Percentiles rank a stretch among this genome's conserved stretches.
Conservation (phyloP, 2,888 invertebrate genomes). For the Xanthorhoe spadicearia region DNA sequence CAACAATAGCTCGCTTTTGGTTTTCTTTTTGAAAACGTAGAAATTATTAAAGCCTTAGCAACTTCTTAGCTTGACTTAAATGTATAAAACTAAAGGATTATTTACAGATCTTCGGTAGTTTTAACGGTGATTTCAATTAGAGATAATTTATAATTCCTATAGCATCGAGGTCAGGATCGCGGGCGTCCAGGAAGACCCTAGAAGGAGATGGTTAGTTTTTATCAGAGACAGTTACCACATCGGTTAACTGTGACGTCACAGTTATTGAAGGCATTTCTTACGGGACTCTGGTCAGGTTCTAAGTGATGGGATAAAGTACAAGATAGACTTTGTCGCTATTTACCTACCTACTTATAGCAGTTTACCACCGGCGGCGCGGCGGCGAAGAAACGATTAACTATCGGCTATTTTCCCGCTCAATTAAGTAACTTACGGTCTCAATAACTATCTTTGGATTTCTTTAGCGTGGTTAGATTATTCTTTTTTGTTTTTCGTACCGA, state of each 20-base stretch:
- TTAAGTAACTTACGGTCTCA: no score
- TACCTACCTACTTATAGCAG: not conserved
- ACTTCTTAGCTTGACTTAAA: not conserved
- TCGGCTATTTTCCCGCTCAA: no score
- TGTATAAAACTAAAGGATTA: not conserved
- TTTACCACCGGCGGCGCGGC: no score
- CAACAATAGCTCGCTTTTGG: no score
- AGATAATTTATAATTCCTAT: constrained; percentile 8
- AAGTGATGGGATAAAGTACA: not conserved
- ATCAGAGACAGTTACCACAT: constrained; percentile 45
- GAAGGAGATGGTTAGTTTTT: constrained; percentile 47
- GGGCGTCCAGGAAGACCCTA: constrained; percentile 44
- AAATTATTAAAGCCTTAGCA: no score
- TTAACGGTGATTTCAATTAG: constrained; percentile 26
- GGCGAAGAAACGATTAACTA: no score
- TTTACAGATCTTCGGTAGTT: not conserved
- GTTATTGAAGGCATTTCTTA: constrained; percentile 30
- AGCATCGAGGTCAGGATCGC: constrained; percentile 38
- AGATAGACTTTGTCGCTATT: not conserved
- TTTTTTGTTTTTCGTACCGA: no score
- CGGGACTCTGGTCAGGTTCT: constrained; percentile 25
- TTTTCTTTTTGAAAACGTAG: no score
- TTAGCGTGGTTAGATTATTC: no score
- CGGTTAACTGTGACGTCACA: constrained; percentile 44
- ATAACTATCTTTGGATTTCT: no score